These are phyloP conservation scores for Homarus americanus DNA, from an alignment of 1,140 invertebrate genomes.

Conservation along the genomic window DNA sequence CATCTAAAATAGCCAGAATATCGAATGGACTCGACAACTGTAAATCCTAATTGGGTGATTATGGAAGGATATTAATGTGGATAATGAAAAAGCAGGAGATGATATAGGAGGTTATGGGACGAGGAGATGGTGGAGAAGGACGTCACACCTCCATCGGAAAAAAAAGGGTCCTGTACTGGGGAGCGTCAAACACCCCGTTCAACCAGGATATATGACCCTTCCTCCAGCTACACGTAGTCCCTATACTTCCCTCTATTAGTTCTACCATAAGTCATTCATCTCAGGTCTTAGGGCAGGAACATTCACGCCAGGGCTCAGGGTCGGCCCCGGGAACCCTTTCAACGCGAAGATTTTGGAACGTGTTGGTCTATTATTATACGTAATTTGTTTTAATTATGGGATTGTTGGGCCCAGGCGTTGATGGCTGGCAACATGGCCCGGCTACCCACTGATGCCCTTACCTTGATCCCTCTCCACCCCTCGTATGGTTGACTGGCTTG, in stretches of 20 bases:
- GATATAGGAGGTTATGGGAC: no score
- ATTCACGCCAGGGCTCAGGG: neutral
- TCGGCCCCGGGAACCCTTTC: conserved; percentile 24
- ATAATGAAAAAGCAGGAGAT: no score
- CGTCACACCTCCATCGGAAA: conserved; percentile 38
- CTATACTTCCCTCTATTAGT: neutral
- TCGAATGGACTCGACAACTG: no score
- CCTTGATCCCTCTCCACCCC: neutral
- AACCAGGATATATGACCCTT: conserved; percentile 32
- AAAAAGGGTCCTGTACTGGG: neutral
- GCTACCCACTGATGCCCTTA: neutral
- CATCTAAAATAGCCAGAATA: no score
- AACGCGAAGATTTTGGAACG: conserved; percentile 25
- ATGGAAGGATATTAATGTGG: no score
- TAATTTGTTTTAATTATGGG: conserved; percentile 57
- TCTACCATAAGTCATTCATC: conserved; percentile 34
- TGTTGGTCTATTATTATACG: conserved; percentile 41
- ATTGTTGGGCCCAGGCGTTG: conserved; percentile 21
- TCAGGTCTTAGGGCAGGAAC: neutral
- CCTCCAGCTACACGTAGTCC: conserved; percentile 18
- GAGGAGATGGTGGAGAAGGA: no score
- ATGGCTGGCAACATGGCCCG: neutral
- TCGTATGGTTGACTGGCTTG: no score
- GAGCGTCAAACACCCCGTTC: conserved; percentile 19
- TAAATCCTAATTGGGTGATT: no score